Evolutionary conservation across 1,140 invertebrate species (phyloP), one percentile per base, ranked within the genome.

Genomic region (Aphaenogaster floridana): DNA sequence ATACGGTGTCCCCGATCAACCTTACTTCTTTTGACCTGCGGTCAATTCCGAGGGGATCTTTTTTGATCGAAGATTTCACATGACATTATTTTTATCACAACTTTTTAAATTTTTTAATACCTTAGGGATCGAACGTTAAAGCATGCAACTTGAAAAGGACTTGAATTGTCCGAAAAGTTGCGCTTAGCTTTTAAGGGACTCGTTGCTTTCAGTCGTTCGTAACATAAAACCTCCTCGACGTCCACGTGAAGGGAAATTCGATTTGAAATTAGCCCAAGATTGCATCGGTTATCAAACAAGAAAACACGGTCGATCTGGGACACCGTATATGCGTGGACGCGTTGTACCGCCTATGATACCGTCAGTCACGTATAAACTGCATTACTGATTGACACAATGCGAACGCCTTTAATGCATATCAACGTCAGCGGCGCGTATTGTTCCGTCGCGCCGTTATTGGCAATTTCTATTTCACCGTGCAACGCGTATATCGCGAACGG

Each of bases 351-450:
- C 59, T 63, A 66, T 85, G 69, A 59, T 63, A 78, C 28, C 36
- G 71, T 77, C 74, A 71, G 76, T 89, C 85, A 89, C 69, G 76
- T 76, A 69, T 52, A 59, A 86, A 89, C 77, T 61, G 61, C 88
- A 86, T 90, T 90, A 89, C 83, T 52, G 48, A 57, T 79, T 45
- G 88, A 90, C 76, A 76, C 83, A 50, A 86, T 72, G 69, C 48
- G 76, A 61, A 89, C 74, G 83, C 61, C 69, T 89, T 89, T 89
- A 89, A 89, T 85, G 83, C 81, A 69, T 86, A 79, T 89, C 83
- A 86, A 68, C 61, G 72, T 86, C 61, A 52, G 28, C 54, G 36
- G 48, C 72, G 74, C 6, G 74, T 36, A 76, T 84, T 84, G 80
- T 84, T 61, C 80, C 80, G 45, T 21, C 54, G n/a, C 54, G 80